These are phyloP conservation scores for Aeoliscus strigatus DNA, from an alignment of 2,797 vertebrate genomes.

Conservation along the genomic window DNA sequence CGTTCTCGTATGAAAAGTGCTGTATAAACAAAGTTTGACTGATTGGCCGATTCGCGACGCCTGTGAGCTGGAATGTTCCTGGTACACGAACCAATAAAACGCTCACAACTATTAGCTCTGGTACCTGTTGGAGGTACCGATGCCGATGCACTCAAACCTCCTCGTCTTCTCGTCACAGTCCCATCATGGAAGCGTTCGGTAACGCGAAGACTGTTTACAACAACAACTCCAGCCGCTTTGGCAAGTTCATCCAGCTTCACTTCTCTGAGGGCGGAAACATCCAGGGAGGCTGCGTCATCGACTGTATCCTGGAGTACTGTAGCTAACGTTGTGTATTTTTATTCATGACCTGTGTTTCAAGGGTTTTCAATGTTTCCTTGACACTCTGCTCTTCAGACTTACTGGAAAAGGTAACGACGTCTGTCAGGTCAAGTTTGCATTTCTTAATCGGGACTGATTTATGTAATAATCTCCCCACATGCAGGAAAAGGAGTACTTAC, in stretches of 20 bases:
- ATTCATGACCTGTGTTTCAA: not conserved
- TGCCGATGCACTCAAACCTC: too few relatives aligned
- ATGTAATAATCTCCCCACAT: too few relatives aligned
- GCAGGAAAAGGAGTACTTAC: too few relatives aligned
- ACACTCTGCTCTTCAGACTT: conserved; percentile 61
- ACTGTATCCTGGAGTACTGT: conserved; percentile 80
- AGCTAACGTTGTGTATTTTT: not conserved
- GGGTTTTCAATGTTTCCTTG: conserved; percentile 38
- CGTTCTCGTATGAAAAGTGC: too few relatives aligned
- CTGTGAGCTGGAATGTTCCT: too few relatives aligned
- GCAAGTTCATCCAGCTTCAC: conserved; percentile 92
- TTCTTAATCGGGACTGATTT: too few relatives aligned
- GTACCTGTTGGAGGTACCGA: too few relatives aligned
- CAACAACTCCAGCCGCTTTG: conserved; percentile 92
- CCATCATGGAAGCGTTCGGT: conserved; percentile 90
- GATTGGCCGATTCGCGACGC: too few relatives aligned
- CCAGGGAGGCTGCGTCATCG: conserved; percentile 87
- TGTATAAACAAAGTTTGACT: too few relatives aligned
- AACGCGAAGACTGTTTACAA: conserved; percentile 93
- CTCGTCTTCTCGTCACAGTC: conserved; percentile 65
- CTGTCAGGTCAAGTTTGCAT: too few relatives aligned
- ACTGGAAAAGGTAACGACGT: conserved; percentile 72
- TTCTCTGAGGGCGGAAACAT: conserved; percentile 88
- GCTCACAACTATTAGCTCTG: too few relatives aligned
- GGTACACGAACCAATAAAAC: too few relatives aligned